A percentile compares a stretch with the other conserved stretches of the same genome.
These are phyloP conservation scores for Triplophysa dalaica DNA, from an alignment of 2,113 vertebrate genomes.

Conservation along the genomic window DNA sequence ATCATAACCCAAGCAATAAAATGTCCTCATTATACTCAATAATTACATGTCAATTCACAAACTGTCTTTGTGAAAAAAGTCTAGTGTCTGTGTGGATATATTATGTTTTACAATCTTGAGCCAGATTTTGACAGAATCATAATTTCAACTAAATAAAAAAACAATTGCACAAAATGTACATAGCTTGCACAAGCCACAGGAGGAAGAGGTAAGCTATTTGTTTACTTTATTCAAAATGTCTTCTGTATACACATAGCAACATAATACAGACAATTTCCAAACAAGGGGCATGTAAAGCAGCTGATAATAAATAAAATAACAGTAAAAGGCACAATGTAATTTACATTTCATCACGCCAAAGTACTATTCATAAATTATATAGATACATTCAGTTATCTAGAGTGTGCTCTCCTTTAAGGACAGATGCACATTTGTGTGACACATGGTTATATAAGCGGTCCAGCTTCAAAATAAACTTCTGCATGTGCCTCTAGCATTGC, in stretches of 20 bases:
- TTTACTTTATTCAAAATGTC: conserved; percentile 21
- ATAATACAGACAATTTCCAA: conserved; percentile 8
- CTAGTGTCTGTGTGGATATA: background rate
- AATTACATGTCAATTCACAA: no score
- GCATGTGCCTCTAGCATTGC: conserved; percentile 10
- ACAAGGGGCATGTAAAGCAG: conserved; percentile 21
- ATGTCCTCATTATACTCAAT: background rate
- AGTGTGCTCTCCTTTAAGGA: background rate
- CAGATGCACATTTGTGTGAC: conserved; percentile 13
- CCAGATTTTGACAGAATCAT: background rate
- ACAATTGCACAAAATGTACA: no score
- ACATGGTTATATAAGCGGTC: conserved; percentile 11
- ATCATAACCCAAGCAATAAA: background rate
- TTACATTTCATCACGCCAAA: conserved; percentile 2
- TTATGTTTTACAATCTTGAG: background rate
- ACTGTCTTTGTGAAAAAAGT: background rate
- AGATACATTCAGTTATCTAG: conserved; percentile 41
- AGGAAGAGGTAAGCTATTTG: background rate
- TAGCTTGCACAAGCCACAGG: no score
- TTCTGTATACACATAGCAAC: conserved; percentile 15
- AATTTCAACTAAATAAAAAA: background rate
- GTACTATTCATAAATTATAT: conserved; percentile 19
- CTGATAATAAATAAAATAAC: conserved; percentile 25
- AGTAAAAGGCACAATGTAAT: conserved; percentile 49
- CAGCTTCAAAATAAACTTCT: conserved; percentile 13